Evolutionary conservation across 2,113 vertebrate genomes (phyloP).

Genomic region (Blennius ocellaris): DNA sequence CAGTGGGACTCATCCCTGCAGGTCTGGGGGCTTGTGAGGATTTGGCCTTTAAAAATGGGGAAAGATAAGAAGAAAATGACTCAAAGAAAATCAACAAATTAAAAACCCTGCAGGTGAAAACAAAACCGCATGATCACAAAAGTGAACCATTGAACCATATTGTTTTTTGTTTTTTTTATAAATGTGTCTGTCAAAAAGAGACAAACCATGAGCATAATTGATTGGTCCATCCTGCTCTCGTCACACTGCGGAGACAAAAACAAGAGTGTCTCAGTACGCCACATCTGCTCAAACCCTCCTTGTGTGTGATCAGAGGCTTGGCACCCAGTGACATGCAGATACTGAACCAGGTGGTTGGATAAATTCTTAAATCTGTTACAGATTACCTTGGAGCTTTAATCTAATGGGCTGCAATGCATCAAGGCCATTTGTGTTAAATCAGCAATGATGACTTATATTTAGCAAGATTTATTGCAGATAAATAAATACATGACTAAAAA

Average conservation of each 20-base stretch:
- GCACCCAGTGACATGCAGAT: slow-evolving; percentile 31
- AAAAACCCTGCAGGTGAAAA: background rate
- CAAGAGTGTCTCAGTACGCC: slow-evolving; percentile 25
- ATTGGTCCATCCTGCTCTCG: slow-evolving; percentile 6
- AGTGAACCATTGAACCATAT: background rate
- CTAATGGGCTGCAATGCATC: slow-evolving; percentile 50
- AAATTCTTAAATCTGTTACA: slow-evolving; percentile 59
- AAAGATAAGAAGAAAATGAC: background rate
- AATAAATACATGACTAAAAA: slow-evolving; percentile 5
- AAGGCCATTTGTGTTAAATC: slow-evolving; percentile 48
- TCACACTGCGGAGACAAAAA: slow-evolving; percentile 19
- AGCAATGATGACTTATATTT: slow-evolving; percentile 64
- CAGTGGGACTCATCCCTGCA: slow-evolving; percentile 28
- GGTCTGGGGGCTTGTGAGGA: slow-evolving; percentile 4
- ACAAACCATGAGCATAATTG: slow-evolving; percentile 7
- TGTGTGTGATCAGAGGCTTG: slow-evolving; percentile 26
- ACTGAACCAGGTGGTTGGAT: slow-evolving; percentile 66
- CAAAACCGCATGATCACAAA: background rate
- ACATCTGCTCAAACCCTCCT: slow-evolving; percentile 47
- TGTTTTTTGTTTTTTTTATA: no score
- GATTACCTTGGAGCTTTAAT: slow-evolving; percentile 67
- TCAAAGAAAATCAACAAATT: slow-evolving; percentile 16
- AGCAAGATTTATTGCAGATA: slow-evolving; percentile 21
- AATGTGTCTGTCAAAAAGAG: slow-evolving; percentile 5
- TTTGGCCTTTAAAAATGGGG: slow-evolving; percentile 42